These are phyloP conservation scores for Struthio camelus DNA, from an alignment of 2,113 vertebrate genomes.

Conservation along the genomic window DNA sequence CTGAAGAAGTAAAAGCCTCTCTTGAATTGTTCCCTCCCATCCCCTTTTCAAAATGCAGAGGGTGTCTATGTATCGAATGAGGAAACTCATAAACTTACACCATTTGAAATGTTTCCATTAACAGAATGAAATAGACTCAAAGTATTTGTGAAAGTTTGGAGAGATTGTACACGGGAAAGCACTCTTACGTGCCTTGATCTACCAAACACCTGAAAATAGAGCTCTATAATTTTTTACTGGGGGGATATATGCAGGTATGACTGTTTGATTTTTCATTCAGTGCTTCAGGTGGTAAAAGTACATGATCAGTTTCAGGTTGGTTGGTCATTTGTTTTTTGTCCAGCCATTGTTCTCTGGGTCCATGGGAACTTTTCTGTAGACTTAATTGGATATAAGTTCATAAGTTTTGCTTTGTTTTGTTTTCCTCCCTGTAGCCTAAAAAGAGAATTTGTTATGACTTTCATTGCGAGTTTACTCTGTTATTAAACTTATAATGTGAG, in stretches of 20 bases:
- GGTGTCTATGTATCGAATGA: background rate
- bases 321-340: background rate
- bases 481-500: fast-evolving
- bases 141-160: background rate
- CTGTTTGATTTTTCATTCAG: background rate
- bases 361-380: background rate
- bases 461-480: background rate
- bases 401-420: too few species aligned
- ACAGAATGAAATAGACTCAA: background rate
- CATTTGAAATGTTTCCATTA: background rate
- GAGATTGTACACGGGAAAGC: background rate
- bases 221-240: background rate
- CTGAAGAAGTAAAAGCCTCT: background rate
- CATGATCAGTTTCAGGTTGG: background rate
- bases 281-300: background rate
- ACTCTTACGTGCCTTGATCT: background rate
- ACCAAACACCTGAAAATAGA: background rate
- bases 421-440: background rate
- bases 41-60: background rate
- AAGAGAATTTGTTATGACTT: background rate
- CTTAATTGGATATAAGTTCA: background rate
- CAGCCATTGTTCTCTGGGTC: background rate
- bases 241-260: background rate
- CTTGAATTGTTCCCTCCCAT: background rate
- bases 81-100: background rate